Evolutionary conservation across 2,888 invertebrate species (phyloP).

Genomic region (Allolobophora icterica): DNA sequence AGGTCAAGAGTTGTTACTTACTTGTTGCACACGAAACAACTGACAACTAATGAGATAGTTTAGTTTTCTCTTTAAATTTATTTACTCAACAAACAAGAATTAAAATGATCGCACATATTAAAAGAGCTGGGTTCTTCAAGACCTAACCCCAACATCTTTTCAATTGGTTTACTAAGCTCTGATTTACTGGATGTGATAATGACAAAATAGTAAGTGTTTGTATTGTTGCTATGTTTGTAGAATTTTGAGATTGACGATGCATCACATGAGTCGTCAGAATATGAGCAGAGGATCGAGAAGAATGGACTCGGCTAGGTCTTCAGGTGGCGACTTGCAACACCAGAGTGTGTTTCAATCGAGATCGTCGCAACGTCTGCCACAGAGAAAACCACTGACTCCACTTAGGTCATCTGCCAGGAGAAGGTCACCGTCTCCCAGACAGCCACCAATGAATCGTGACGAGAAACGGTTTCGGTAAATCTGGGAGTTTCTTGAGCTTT

Average conservation of each 20-base stretch:
- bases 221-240: neutral
- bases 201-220: neutral
- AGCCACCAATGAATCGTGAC: neutral
- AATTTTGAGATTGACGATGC: neutral
- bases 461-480: slow-evolving; percentile 17
- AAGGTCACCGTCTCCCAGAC: slow-evolving; percentile 14
- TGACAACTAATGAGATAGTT: too few relatives aligned
- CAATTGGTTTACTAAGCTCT: neutral
- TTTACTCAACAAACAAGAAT: too few relatives aligned
- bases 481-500: neutral
- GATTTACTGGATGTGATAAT: neutral
- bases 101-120: too few relatives aligned
- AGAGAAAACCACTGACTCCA: neutral
- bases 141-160: too few relatives aligned
- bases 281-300: neutral
- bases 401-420: neutral
- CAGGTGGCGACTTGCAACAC: neutral
- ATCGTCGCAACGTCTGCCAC: slow-evolving; percentile 2
- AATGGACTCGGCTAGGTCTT: neutral
- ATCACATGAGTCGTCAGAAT: neutral
- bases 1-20: too few relatives aligned
- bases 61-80: too few relatives aligned
- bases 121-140: too few relatives aligned
- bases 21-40: too few relatives aligned
- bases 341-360: neutral